Conservation (phyloP, 1,140 invertebrate genomes). For the Calephelis nemesis region DNA sequence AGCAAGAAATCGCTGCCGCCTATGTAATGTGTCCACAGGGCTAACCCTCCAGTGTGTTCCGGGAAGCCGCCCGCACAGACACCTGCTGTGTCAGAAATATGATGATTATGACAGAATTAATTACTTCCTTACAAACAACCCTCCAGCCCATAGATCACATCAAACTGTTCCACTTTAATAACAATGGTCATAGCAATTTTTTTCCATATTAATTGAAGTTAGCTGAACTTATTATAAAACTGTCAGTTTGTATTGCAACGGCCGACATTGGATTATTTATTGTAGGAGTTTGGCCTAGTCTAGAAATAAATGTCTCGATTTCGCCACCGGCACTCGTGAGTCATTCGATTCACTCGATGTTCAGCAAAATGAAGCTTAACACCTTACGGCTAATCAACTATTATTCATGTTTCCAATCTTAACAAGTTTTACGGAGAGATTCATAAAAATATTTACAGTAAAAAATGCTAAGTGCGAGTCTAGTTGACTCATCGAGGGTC, state of each 20-base stretch:
- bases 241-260: constrained; percentile 52
- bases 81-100: constrained; percentile 64
- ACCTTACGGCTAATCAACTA: constrained; percentile 29
- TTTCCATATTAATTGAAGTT: constrained; percentile 28
- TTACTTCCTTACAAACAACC: constrained; percentile 64
- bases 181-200: constrained; percentile 47
- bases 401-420: constrained; percentile 20
- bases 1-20: constrained; percentile 24
- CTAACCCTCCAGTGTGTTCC: constrained; percentile 35
- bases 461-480: neutral
- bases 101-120: constrained; percentile 71
- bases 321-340: constrained; percentile 47
- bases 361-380: constrained; percentile 48
- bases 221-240: constrained; percentile 46
- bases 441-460: neutral
- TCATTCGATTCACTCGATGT: constrained; percentile 41
- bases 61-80: constrained; percentile 56
- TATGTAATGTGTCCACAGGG: constrained; percentile 20
- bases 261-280: constrained; percentile 52
- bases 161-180: constrained; percentile 56
- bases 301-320: constrained; percentile 60
- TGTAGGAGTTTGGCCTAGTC: constrained; percentile 50
- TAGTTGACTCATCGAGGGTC: neutral
- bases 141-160: constrained; percentile 56
- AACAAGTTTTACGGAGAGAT: constrained; percentile 11